Evolutionary conservation across 2,113 vertebrate genomes (phyloP).

Genomic region (Mesocricetus auratus): DNA sequence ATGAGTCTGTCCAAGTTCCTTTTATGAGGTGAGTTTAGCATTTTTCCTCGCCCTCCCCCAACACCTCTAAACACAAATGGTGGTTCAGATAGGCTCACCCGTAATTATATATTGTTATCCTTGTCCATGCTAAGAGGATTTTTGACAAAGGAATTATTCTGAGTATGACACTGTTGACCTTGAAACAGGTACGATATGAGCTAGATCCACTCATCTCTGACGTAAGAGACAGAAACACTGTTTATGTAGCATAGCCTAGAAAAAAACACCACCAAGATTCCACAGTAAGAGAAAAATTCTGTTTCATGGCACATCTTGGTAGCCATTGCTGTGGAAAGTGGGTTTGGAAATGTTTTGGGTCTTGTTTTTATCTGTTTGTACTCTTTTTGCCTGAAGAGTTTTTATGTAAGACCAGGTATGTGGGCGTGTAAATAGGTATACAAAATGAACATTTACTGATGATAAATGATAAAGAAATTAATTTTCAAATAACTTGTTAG

Average conservation of each 20-base stretch:
- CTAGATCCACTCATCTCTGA: background rate
- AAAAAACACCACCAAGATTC: background rate
- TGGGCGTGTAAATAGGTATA: background rate
- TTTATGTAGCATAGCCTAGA: background rate
- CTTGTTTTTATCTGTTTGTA: background rate
- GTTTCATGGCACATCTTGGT: background rate
- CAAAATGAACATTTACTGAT: background rate
- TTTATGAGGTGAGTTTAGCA: constrained; percentile 13
- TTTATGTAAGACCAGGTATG: background rate
- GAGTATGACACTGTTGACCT: constrained; percentile 7
- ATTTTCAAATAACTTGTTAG: background rate
- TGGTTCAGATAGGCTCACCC: constrained; percentile 27
- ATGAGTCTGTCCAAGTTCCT: background rate
- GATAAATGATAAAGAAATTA: background rate
- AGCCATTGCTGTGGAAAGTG: background rate
- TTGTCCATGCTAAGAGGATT: constrained; percentile 43
- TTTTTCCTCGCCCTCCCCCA: background rate
- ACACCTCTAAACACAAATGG: constrained; percentile 20
- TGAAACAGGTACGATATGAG: constrained; percentile 23
- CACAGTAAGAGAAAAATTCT: background rate
- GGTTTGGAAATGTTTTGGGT: background rate
- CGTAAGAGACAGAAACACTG: background rate
- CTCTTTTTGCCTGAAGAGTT: background rate
- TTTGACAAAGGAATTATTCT: constrained; percentile 51
- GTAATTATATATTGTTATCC: constrained; percentile 4